These are phyloP conservation scores for Chrysopa pallens DNA, from an alignment of 1,140 invertebrate genomes.

Conservation along the genomic window DNA sequence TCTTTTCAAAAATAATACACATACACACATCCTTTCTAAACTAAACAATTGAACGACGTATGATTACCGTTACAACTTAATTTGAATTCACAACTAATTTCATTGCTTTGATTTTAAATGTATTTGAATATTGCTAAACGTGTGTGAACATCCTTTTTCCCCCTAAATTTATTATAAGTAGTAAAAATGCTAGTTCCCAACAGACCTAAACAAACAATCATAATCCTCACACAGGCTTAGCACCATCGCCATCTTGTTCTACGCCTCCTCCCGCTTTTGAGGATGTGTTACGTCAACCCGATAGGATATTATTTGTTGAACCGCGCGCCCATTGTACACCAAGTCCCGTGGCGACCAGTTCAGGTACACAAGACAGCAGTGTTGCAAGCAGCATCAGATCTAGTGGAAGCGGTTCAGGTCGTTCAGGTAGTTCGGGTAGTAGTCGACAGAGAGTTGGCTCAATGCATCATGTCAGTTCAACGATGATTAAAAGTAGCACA, in stretches of 20 bases:
- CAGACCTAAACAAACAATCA: not conserved
- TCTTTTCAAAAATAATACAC: too few relatives aligned
- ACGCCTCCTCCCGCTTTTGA: constrained; percentile 79
- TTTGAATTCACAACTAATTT: too few relatives aligned
- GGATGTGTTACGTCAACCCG: constrained; percentile 39
- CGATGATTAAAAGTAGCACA: not conserved
- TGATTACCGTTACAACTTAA: too few relatives aligned
- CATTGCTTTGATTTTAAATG: too few relatives aligned
- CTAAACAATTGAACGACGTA: too few relatives aligned
- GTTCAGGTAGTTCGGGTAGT: not conserved
- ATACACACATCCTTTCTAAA: too few relatives aligned
- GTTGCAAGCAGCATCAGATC: not conserved
- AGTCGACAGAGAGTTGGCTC: not conserved
- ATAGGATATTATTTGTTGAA: constrained; percentile 17
- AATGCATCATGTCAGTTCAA: not conserved
- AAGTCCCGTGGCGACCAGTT: constrained; percentile 3
- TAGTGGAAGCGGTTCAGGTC: not conserved
- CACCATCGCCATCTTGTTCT: constrained; percentile 24
- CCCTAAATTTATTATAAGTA: too few relatives aligned
- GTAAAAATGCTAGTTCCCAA: not conserved
- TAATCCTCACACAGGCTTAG: constrained; percentile 13
- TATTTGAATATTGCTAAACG: too few relatives aligned
- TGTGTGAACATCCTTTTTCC: too few relatives aligned
- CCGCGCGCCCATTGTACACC: constrained; percentile 6
- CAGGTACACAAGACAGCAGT: not conserved